A percentile compares a stretch with the other conserved stretches of the same genome.
These are phyloP conservation scores for Pseudomyrmex concolor DNA, from an alignment of 1,140 invertebrate species.

Conservation along the genomic window DNA sequence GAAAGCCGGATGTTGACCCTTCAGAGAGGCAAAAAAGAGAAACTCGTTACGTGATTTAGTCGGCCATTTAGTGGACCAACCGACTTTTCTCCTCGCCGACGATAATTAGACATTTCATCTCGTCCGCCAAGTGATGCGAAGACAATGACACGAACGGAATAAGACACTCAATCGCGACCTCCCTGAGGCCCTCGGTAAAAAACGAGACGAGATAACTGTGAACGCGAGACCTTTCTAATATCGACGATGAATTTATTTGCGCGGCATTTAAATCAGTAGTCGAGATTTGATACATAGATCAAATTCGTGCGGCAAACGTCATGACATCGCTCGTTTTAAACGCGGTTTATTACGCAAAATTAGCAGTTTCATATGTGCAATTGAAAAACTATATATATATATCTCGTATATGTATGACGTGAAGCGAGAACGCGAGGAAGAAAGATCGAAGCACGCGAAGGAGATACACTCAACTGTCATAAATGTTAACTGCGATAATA, in stretches of 20 bases:
- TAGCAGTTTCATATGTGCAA: too few relatives aligned
- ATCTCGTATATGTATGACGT: neutral
- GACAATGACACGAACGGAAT: slow-evolving; percentile 9
- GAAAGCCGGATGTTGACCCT: slow-evolving; percentile 45
- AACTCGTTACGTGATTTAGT: slow-evolving; percentile 45
- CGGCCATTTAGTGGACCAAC: neutral
- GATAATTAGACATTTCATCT: slow-evolving; percentile 21
- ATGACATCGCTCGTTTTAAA: too few relatives aligned
- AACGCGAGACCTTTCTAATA: too few relatives aligned
- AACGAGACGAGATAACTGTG: neutral
- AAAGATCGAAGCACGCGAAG: neutral
- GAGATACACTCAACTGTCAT: slow-evolving; percentile 14
- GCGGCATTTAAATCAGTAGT: too few relatives aligned
- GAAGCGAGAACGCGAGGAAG: neutral
- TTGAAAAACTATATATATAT: neutral
- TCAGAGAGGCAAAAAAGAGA: slow-evolving; percentile 32
- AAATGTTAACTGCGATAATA: slow-evolving; percentile 34
- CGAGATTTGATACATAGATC: too few relatives aligned
- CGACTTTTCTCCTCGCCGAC: slow-evolving; percentile 26
- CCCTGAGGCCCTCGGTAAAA: too few relatives aligned
- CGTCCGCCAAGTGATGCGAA: neutral
- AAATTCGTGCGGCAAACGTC: too few relatives aligned
- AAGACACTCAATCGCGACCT: slow-evolving; percentile 21
- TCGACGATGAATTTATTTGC: too few relatives aligned
- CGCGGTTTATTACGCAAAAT: too few relatives aligned